phyloP scores from a whole-genome alignment of 1,140 invertebrate genomes.

The Pseudomyrmex pallidus region DNA sequence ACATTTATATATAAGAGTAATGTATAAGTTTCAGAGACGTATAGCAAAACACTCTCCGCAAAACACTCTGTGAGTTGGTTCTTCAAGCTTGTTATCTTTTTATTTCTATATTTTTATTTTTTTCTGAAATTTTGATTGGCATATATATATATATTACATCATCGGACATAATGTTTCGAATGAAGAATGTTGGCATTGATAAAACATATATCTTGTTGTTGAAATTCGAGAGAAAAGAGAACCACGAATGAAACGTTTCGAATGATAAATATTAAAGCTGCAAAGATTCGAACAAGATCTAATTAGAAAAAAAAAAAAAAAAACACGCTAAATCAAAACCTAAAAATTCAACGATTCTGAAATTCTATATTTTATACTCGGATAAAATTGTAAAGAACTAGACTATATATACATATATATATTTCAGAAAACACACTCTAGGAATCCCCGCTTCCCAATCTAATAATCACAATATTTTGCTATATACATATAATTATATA shows the following conservation, averaged over 20 bases:
- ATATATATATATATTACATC: constrained; percentile 30
- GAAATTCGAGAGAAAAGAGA: no score
- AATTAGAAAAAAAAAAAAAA: no score
- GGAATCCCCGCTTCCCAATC: no score
- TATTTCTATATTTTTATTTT: constrained; percentile 24
- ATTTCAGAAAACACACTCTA: no score
- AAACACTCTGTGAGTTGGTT: neutral
- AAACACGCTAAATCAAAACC: neutral
- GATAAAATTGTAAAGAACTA: no score
- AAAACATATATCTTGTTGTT: neutral
- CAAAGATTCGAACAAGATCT: no score
- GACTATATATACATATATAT: no score
- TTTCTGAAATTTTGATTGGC: constrained; percentile 27
- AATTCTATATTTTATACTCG: neutral
- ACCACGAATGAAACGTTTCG: neutral
- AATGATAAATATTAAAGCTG: no score
- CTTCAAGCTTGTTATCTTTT: constrained; percentile 17
- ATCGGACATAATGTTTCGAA: neutral
- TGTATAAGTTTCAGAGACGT: constrained; percentile 26
- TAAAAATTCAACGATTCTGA: neutral
- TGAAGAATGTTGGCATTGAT: neutral
- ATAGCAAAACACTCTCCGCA: constrained; percentile 18
- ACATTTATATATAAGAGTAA: neutral
- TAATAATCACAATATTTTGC: no score
- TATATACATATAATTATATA: no score